A percentile compares a stretch with the other conserved stretches of the same genome.
Conservation (phyloP, 2,888 invertebrate genomes). For the Plagiodera versicolora region DNA sequence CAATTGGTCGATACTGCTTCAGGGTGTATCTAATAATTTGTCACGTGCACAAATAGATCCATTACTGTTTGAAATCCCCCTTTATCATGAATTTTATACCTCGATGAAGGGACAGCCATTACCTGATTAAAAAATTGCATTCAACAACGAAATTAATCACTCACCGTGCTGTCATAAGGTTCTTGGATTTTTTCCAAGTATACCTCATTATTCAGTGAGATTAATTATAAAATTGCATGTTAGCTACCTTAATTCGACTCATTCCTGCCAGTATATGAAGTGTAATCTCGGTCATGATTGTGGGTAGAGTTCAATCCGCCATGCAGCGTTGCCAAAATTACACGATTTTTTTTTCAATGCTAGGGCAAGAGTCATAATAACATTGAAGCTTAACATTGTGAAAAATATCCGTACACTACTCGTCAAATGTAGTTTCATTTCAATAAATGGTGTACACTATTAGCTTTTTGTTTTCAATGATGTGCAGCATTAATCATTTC, state of each 20-base stretch:
- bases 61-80: slow-evolving; percentile 7
- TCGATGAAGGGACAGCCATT: slow-evolving; percentile 5
- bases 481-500: too few relatives aligned
- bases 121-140: slow-evolving; percentile 25
- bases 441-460: too few relatives aligned
- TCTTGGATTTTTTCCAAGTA: slow-evolving; percentile 27
- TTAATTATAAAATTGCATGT: slow-evolving; percentile 47
- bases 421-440: too few relatives aligned
- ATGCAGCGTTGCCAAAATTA: neutral
- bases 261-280: slow-evolving; percentile 19
- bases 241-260: slow-evolving; percentile 38
- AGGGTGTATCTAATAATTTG: neutral
- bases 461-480: too few relatives aligned
- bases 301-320: slow-evolving; percentile 8
- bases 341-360: too few relatives aligned
- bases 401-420: too few relatives aligned
- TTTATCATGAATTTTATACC: neutral
- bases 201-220: slow-evolving; percentile 42
- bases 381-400: too few relatives aligned
- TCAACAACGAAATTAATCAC: slow-evolving; percentile 27
- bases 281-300: slow-evolving; percentile 5
- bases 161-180: slow-evolving; percentile 23
- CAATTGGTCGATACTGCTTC: neutral
- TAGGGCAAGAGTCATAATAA: too few relatives aligned
- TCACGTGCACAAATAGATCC: slow-evolving; percentile 8